Evolutionary conservation across 2,113 vertebrate species (phyloP), one percentile per base, ranked within the genome.

Genomic region (Bubo bubo): DNA sequence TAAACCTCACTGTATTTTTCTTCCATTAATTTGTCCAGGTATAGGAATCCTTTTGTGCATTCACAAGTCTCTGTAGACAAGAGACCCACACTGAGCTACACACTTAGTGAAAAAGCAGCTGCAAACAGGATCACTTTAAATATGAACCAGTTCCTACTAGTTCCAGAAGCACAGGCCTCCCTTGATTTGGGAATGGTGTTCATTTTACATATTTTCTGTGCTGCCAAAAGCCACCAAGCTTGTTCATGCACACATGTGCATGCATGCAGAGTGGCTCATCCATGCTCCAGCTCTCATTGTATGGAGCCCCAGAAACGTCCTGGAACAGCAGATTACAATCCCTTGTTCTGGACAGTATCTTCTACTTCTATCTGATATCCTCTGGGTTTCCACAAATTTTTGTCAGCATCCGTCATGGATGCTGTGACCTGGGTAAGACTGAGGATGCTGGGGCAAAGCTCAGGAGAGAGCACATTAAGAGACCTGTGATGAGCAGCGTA

Each of bases 401-500:
- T 72, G 30, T 14, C 66, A 88, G 72, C 30, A n/a, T 49, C 96
- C 24, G 67, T 95, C 60, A 15, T 94, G 93, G 96, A 93, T 19
- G 79, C 95, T 9, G 90, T 45, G 96, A 97, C 14, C 94, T 97
- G 68, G 60, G 91, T 56, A 83, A 97, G 83, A 97, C 93, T 85
- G 86, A 94, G 45, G 92, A 93, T 83, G 96, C 67, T n/a, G 82
- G 91, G 22, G 90, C 96, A 82, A 95, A 97, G 19, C 92, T 97
- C 73, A 97, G 93, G 34, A 93, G 95, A 5, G 95, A 35, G 11
- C 45, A 64, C 20, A 9, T 50, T 37, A 43, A 68, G 37, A 64
- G 10, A 60, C 5, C 13, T 27, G 41, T 21, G 22, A 52, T 37
- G 8, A 45, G 23, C 50, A 58, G 19, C 3, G 1, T 30, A 20